These are phyloP conservation scores for Chloroclystis v-ata DNA, from an alignment of 2,888 invertebrate genomes.

Conservation along the genomic window DNA sequence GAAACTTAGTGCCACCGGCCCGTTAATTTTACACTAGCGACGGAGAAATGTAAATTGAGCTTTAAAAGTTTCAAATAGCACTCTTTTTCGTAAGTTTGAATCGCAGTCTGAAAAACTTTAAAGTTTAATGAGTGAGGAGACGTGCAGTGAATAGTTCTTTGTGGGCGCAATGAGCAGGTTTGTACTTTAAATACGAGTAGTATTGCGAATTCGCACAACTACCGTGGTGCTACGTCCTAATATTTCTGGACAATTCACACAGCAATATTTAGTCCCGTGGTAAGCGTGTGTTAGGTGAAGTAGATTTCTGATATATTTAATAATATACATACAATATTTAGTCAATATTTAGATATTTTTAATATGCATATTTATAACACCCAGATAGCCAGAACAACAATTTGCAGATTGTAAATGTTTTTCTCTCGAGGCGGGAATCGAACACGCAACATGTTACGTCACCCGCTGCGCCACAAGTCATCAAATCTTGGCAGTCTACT, in stretches of 20 bases:
- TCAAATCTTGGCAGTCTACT: too few relatives aligned
- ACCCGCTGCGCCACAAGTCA: neutral
- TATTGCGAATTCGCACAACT: too few relatives aligned
- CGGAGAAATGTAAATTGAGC: constrained; percentile 40
- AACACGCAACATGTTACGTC: neutral
- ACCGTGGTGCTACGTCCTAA: too few relatives aligned
- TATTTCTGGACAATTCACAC: neutral
- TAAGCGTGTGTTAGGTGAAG: neutral
- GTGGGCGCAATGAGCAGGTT: neutral
- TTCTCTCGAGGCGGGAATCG: too few relatives aligned
- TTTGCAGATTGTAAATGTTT: too few relatives aligned
- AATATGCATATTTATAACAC: too few relatives aligned
- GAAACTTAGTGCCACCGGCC: constrained; percentile 18
- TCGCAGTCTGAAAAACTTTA: constrained; percentile 48
- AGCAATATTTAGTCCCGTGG: neutral
- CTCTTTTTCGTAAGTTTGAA: constrained; percentile 48
- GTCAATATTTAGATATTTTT: too few relatives aligned
- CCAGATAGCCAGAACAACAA: too few relatives aligned
- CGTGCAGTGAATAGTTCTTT: constrained; percentile 32
- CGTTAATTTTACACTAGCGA: constrained; percentile 32
- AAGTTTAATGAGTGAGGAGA: constrained; percentile 51
- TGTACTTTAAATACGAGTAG: neutral
- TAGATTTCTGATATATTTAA: too few relatives aligned
- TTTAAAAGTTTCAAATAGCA: constrained; percentile 31
- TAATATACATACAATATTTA: too few relatives aligned